phyloP scores from a whole-genome alignment of 2,797 vertebrate genomes.

The Brachyrhaphis roseni region DNA sequence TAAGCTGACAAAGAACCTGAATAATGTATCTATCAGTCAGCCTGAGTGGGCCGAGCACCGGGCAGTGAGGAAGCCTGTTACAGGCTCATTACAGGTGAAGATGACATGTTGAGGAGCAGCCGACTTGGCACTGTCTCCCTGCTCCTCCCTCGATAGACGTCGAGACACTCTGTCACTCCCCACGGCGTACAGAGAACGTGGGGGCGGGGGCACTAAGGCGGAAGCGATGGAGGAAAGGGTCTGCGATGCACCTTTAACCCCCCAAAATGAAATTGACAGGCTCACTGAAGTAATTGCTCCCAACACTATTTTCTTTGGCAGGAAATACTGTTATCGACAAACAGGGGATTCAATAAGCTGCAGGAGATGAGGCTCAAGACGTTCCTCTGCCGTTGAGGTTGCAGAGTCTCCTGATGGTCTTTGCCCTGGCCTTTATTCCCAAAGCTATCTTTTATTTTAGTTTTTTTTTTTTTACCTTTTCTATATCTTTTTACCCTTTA shows the following conservation, averaged over 20 bases:
- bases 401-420: conserved; percentile 48
- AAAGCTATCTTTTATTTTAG: conserved; percentile 12
- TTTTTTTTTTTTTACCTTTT: conserved; percentile 28
- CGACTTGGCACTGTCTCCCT: conserved; percentile 64
- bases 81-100: conserved; percentile 80
- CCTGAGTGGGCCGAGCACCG: conserved; percentile 56
- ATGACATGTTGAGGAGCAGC: conserved; percentile 74
- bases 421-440: conserved; percentile 33
- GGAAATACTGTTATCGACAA: conserved; percentile 84
- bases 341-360: conserved; percentile 80
- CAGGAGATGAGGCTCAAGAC: conserved; percentile 78
- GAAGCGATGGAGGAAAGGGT: conserved; percentile 60
- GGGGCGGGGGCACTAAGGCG: conserved; percentile 36
- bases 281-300: conserved; percentile 81
- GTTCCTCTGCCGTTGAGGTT: conserved; percentile 68
- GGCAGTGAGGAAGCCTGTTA: conserved; percentile 73
- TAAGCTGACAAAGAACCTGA: conserved; percentile 75
- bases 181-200: conserved; percentile 49
- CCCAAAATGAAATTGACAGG: conserved; percentile 81
- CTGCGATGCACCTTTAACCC: conserved; percentile 67
- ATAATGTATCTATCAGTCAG: conserved; percentile 78
- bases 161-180: conserved; percentile 65
- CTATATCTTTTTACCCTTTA: conserved; percentile 10
- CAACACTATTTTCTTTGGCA: conserved; percentile 82
- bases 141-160: conserved; percentile 63